A percentile compares a stretch with the other conserved stretches of the same genome.
These are phyloP conservation scores for Gobio gobio DNA, from an alignment of 2,113 vertebrate species.

Conservation along the genomic window DNA sequence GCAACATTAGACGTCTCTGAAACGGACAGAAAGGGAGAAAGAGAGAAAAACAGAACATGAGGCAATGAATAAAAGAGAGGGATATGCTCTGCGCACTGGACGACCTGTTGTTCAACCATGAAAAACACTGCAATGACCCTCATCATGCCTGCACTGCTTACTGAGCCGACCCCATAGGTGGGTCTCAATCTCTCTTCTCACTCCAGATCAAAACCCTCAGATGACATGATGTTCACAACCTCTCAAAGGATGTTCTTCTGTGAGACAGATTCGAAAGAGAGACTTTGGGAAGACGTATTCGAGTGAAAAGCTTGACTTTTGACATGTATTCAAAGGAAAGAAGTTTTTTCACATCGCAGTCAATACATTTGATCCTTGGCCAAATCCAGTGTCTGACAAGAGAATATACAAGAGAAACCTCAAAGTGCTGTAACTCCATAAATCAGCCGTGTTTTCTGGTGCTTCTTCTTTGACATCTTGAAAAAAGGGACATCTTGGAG, in stretches of 20 bases:
- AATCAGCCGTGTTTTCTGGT: slow-evolving; percentile 51
- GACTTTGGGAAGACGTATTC: slow-evolving; percentile 19
- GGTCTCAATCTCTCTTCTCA: slow-evolving; percentile 24
- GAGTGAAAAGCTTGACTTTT: slow-evolving; percentile 6
- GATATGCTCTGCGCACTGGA: slow-evolving; percentile 73
- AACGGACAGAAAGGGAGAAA: neutral
- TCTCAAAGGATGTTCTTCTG: neutral
- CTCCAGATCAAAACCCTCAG: neutral
- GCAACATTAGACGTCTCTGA: slow-evolving; percentile 49
- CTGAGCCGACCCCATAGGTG: slow-evolving; percentile 52
- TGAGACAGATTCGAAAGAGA: slow-evolving; percentile 10
- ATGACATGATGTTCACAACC: neutral
- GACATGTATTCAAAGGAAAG: slow-evolving; percentile 45
- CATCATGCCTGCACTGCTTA: slow-evolving; percentile 66
- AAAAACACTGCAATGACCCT: slow-evolving; percentile 69
- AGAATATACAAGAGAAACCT: slow-evolving; percentile 67
- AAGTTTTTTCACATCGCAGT: slow-evolving; percentile 24
- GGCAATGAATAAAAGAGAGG: slow-evolving; percentile 30
- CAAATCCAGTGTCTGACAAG: slow-evolving; percentile 45
- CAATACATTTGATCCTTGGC: slow-evolving; percentile 52
- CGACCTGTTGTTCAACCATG: slow-evolving; percentile 56
- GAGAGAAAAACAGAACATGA: slow-evolving; percentile 21
- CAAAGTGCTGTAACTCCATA: slow-evolving; percentile 65
- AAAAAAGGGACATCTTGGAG: slow-evolving; percentile 23
- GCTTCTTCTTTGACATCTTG: slow-evolving; percentile 60